These are phyloP conservation scores for Amblyjoppa fuscipennis DNA, from an alignment of 2,888 invertebrate genomes.

Conservation along the genomic window DNA sequence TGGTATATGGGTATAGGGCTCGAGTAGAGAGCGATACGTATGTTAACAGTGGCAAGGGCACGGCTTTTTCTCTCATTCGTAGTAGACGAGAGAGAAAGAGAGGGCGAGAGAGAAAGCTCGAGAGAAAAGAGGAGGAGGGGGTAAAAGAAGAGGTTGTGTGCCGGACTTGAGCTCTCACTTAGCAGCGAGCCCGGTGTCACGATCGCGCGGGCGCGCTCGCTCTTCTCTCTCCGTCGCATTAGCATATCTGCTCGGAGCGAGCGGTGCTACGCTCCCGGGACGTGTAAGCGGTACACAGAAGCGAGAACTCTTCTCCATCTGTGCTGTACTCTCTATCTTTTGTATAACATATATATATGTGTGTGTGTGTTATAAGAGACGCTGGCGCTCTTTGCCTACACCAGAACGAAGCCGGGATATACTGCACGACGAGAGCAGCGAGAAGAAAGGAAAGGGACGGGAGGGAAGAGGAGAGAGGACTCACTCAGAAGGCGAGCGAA, in stretches of 20 bases:
- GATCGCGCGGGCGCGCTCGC: slow-evolving; percentile 78
- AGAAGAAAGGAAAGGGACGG: slow-evolving; percentile 25
- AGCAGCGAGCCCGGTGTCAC: slow-evolving; percentile 82
- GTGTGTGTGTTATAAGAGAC: neutral
- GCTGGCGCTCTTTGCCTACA: neutral
- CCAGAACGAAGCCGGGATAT: neutral
- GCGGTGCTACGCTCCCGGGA: slow-evolving; percentile 74
- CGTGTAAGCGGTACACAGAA: slow-evolving; percentile 61
- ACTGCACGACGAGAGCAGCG: neutral
- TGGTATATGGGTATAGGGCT: slow-evolving; percentile 49
- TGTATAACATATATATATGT: slow-evolving; percentile 8
- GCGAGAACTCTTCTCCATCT: slow-evolving; percentile 48
- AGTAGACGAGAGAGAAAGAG: slow-evolving; percentile 31
- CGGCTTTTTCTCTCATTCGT: slow-evolving; percentile 24
- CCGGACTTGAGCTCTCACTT: slow-evolving; percentile 84
- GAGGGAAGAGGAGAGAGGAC: slow-evolving; percentile 27
- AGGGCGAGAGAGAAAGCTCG: slow-evolving; percentile 26
- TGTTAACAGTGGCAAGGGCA: slow-evolving; percentile 47
- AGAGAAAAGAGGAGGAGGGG: slow-evolving; percentile 36
- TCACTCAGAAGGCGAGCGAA: slow-evolving; percentile 45
- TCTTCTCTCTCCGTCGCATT: slow-evolving; percentile 76
- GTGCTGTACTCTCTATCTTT: slow-evolving; percentile 31
- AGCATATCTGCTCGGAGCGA: slow-evolving; percentile 82
- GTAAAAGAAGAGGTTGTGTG: slow-evolving; percentile 73
- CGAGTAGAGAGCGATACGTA: slow-evolving; percentile 50